Conservation (phyloP, 1,140 invertebrate genomes). For the Drosophila parvula region DNA sequence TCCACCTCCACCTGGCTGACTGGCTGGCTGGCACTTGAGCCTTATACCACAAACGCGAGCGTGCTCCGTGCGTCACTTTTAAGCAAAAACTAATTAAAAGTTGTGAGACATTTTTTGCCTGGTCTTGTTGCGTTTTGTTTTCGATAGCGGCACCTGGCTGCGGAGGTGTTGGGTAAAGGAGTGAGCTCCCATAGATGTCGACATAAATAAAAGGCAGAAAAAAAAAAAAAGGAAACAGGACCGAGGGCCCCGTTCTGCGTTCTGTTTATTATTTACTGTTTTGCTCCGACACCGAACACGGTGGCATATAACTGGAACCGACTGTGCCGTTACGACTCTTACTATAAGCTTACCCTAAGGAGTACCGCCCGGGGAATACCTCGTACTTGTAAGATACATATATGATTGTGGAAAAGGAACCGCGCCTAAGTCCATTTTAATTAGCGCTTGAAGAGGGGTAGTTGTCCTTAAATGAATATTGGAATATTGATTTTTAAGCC, state of each 20-base stretch:
- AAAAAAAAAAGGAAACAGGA: slow-evolving; percentile 19
- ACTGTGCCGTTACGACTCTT: neutral
- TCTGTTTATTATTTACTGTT: slow-evolving; percentile 75
- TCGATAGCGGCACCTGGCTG: slow-evolving; percentile 53
- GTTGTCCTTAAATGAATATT: neutral
- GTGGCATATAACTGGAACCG: slow-evolving; percentile 25
- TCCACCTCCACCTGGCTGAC: neutral
- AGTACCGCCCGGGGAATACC: neutral
- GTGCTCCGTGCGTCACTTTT: slow-evolving; percentile 64
- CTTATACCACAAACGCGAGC: slow-evolving; percentile 37
- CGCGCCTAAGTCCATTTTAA: too few species aligned
- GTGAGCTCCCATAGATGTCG: slow-evolving; percentile 9
- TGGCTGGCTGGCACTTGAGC: slow-evolving; percentile 5
- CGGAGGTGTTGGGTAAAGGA: neutral
- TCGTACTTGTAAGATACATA: neutral
- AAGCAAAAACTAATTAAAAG: slow-evolving; percentile 83
- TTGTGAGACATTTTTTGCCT: slow-evolving; percentile 76
- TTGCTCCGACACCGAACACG: slow-evolving; percentile 57
- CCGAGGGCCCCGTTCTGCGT: slow-evolving; percentile 42
- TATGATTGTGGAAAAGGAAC: neutral
- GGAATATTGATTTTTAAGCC: too few species aligned
- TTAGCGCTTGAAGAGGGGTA: neutral
- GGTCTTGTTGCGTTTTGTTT: slow-evolving; percentile 58
- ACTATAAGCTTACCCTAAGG: neutral
- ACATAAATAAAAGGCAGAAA: slow-evolving; percentile 44